Base-by-base conservation (phyloP, 2,888 invertebrate genomes). In the Azorinus chamasolen region DNA sequence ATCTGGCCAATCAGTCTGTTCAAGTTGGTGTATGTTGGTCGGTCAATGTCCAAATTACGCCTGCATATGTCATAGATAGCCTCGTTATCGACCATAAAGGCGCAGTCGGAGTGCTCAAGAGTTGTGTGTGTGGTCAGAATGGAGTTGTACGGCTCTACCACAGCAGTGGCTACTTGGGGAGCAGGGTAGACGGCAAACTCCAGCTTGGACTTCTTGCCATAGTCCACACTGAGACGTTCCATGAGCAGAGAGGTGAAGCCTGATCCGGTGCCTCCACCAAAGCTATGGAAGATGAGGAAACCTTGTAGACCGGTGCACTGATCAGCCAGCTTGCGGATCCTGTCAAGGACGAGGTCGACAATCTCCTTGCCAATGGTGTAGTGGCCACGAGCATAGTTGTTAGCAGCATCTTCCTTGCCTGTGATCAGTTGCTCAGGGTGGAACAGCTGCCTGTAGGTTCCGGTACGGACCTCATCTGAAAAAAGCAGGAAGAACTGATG, bases 401-500 rank as follows among this genome's bases (percentile, higher is more conserved):
- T 98, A 87, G 98, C 98, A 54, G 98, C 98, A 93, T 98, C 98
- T 94, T 98, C 98, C 94, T 98, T 98, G 88, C 98, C 98, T 89
- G 97, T 97, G 94, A 98, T 97, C 93, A 98, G 95, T 94, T 98
- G 98, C 94, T 98, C 98, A 81, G 98, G 98, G 94, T 98, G 98
- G 95, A 98, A 98, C 91, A 98, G 95, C 94, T 97, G 97, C 84
- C 97, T 95, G 95, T 98, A 98, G 37, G 92, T 92, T 22, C 93
- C 93, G 25, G 92, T 93, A 37, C 93, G 87, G 41, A 93, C 92
- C 77, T 93, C 93, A 85, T 93, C 93, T 88, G 83, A 16, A 54
- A 53, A 6, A 27, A 43, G 12, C 37, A 2, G 24, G 18, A n/a
- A n/a, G n/a, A n/a, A n/a, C n/a, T n/a, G n/a, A n/a, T n/a, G n/a